A percentile compares a stretch with the other conserved stretches of the same genome.
Conservation (phyloP, 2,797 vertebrate species). For the Antrozous pallidus region DNA sequence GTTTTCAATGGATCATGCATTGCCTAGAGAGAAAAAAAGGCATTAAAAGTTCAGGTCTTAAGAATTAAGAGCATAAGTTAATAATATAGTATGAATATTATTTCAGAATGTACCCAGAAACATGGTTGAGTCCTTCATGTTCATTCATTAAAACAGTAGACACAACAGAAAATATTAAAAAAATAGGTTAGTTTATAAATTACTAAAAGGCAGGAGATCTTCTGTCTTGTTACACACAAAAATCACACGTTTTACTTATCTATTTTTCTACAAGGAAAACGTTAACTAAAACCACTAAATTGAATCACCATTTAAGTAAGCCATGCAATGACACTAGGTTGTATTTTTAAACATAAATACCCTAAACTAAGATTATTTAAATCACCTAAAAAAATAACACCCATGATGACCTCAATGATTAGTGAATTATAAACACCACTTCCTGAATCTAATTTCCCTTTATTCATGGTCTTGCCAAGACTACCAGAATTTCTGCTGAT, state of each 20-base stretch:
- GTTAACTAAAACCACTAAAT: not conserved
- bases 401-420: not conserved
- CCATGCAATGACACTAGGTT: not conserved
- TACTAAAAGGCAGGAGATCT: not conserved
- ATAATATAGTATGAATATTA: not conserved
- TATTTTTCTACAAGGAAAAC: not conserved
- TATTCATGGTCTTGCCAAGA: not conserved
- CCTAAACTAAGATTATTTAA: conserved; percentile 3
- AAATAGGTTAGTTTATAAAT: not conserved
- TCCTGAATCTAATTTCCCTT: conserved; percentile 31
- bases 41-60: conserved; percentile 29
- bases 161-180: not conserved
- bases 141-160: not conserved
- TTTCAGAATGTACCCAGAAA: conserved; percentile 13
- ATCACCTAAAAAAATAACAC: conserved; percentile 10
- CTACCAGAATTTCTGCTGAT: not conserved
- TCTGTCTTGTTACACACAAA: not conserved
- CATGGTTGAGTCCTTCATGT: not conserved
- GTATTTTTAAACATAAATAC: not conserved
- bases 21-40: conserved; percentile 79
- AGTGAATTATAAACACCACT: not conserved
- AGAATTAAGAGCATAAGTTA: conserved; percentile 13
- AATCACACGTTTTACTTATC: not conserved
- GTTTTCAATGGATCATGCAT: conserved; percentile 90
- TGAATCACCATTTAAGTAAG: conserved; percentile 12